Evolutionary conservation across 2,888 invertebrate species (phyloP).

Genomic region (Torymus auratus): DNA sequence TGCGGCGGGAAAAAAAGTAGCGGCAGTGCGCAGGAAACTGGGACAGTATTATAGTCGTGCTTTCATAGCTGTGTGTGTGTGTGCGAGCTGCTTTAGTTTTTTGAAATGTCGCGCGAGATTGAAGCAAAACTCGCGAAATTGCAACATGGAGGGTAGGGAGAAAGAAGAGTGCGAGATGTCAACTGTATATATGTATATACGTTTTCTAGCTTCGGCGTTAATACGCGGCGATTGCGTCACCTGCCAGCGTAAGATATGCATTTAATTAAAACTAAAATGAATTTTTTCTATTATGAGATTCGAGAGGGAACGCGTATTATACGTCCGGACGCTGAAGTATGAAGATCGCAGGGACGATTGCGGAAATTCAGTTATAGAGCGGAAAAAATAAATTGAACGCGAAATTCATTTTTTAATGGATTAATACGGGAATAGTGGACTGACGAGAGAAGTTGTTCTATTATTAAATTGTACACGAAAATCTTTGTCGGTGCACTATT

Average conservation of each 20-base stretch:
- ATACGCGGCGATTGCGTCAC: background rate
- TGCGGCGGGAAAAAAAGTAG: background rate
- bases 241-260: background rate
- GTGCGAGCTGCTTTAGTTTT: background rate
- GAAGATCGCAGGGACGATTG: too few relatives aligned
- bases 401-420: too few relatives aligned
- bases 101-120: background rate
- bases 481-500: too few relatives aligned
- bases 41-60: background rate
- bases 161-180: background rate
- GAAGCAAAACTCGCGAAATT: conserved; percentile 2
- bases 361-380: too few relatives aligned
- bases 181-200: background rate
- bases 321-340: too few relatives aligned
- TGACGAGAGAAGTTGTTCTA: too few relatives aligned
- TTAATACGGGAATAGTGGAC: too few relatives aligned
- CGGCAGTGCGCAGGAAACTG: background rate
- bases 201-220: background rate
- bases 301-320: background rate
- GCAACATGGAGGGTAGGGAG: too few relatives aligned
- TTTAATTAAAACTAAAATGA: conserved; percentile 2
- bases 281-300: background rate
- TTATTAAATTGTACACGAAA: too few relatives aligned
- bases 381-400: too few relatives aligned
- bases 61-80: background rate